Evolutionary conservation across 2,888 invertebrate species (phyloP).

Genomic region (Agrochola macilenta): DNA sequence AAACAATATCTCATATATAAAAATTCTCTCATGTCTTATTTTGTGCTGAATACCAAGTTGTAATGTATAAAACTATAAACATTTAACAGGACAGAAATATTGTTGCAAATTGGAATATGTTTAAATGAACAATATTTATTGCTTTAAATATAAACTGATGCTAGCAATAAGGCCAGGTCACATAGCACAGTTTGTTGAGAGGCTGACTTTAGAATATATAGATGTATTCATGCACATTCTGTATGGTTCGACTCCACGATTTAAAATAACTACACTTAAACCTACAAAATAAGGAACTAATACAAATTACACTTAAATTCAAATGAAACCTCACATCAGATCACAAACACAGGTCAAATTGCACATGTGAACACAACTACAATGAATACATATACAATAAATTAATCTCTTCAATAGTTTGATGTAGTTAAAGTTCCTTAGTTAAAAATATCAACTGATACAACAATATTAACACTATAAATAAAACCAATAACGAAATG

Average conservation of each 20-base stretch:
- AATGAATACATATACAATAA: constrained; percentile 85
- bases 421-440: constrained; percentile 81
- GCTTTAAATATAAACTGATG: constrained; percentile 84
- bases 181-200: constrained; percentile 67
- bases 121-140: constrained; percentile 78
- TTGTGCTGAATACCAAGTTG: constrained; percentile 75
- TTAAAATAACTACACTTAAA: constrained; percentile 80
- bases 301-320: constrained; percentile 86
- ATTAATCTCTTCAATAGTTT: constrained; percentile 87
- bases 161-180: constrained; percentile 83
- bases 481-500: constrained; percentile 86
- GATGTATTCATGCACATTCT: constrained; percentile 69
- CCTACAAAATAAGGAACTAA: constrained; percentile 89
- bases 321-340: constrained; percentile 88
- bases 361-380: constrained; percentile 87
- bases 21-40: constrained; percentile 80
- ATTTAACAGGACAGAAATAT: constrained; percentile 69
- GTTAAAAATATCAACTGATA: constrained; percentile 88
- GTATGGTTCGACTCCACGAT: constrained; percentile 72
- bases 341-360: constrained; percentile 89
- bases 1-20: constrained; percentile 75
- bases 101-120: constrained; percentile 75
- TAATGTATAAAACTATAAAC: constrained; percentile 65
- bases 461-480: constrained; percentile 82
- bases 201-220: constrained; percentile 64